phyloP scores from a whole-genome alignment of 2,113 vertebrate species.

The Anoura caudifer region DNA sequence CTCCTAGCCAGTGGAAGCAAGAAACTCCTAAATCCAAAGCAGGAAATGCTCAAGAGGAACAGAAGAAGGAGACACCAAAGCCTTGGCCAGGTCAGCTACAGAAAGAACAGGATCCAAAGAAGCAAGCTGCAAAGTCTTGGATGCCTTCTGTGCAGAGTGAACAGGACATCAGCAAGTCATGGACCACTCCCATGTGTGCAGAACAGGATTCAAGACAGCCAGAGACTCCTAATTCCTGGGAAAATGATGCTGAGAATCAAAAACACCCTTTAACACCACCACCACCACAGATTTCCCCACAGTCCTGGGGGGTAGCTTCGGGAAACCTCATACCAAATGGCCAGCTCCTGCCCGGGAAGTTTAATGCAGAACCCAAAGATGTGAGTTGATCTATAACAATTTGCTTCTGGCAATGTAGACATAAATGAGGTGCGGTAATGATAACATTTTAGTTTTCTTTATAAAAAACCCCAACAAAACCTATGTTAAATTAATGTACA shows the following conservation, averaged over 20 bases:
- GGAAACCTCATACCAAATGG: conserved; percentile 84
- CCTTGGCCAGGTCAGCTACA: conserved; percentile 68
- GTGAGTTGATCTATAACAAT: conserved; percentile 79
- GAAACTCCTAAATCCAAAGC: conserved; percentile 84
- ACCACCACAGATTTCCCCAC: conserved; percentile 74
- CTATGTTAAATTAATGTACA: neutral
- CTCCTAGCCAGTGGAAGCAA: conserved; percentile 76
- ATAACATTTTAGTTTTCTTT: neutral
- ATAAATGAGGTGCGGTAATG: neutral
- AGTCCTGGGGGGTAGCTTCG: conserved; percentile 84
- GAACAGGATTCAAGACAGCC: conserved; percentile 54
- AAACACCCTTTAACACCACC: conserved; percentile 61
- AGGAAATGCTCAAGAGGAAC: conserved; percentile 73
- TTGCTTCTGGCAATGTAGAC: neutral
- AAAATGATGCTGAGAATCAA: conserved; percentile 70
- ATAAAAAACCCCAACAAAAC: neutral
- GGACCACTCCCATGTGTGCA: conserved; percentile 58
- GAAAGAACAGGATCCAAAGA: conserved; percentile 71
- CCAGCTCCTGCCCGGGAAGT: conserved; percentile 80
- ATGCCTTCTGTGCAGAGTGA: conserved; percentile 71
- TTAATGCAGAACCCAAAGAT: conserved; percentile 83
- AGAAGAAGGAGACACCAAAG: conserved; percentile 76
- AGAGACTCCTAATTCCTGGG: conserved; percentile 78
- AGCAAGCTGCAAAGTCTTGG: conserved; percentile 76
- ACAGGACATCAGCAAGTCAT: conserved; percentile 70